Conservation (phyloP, 1,140 invertebrate genomes). For the Zaprionus inermis region DNA sequence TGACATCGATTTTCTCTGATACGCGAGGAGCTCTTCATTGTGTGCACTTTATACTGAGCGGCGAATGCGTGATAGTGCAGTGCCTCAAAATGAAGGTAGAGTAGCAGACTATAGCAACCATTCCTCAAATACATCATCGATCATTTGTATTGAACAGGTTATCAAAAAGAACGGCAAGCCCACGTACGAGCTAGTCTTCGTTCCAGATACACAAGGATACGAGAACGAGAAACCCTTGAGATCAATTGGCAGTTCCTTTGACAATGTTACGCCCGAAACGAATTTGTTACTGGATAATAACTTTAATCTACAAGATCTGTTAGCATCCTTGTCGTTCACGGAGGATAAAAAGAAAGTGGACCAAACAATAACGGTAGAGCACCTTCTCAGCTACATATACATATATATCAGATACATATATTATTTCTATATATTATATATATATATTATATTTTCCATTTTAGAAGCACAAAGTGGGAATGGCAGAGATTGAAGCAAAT, state of each 20-base stretch:
- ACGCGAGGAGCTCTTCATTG: constrained; percentile 61
- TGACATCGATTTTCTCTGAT: constrained; percentile 72
- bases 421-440: neutral
- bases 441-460: neutral
- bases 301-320: constrained; percentile 22
- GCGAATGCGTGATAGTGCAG: constrained; percentile 78
- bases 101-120: neutral
- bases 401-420: neutral
- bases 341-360: constrained; percentile 16
- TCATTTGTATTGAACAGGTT: constrained; percentile 12
- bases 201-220: neutral
- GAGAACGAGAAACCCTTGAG: neutral
- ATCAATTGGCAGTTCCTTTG: neutral
- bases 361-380: constrained; percentile 17
- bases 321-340: constrained; percentile 27
- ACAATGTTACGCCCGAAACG: neutral
- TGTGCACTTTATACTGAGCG: constrained; percentile 77
- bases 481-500: constrained; percentile 41
- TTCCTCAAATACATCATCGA: neutral
- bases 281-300: neutral
- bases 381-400: neutral
- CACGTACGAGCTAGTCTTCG: constrained; percentile 12
- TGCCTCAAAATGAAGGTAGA: constrained; percentile 70
- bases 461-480: constrained; percentile 56
- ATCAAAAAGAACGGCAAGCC: constrained; percentile 3